Base-by-base conservation (phyloP, 2,113 vertebrate genomes). In the Oostethus manadensis region DNA sequence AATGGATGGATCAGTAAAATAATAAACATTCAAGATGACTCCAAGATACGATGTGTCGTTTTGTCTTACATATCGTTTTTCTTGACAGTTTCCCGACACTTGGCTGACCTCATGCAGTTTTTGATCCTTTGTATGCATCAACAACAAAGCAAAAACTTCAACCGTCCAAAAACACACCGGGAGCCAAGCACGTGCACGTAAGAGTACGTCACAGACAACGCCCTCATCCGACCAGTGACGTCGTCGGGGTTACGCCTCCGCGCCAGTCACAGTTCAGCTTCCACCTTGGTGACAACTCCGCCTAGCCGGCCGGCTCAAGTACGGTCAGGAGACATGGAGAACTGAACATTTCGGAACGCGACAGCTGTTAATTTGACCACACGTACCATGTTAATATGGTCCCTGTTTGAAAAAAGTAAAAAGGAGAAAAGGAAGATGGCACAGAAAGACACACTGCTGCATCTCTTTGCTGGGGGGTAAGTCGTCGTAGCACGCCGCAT, bases 401-500 rank as follows among this genome's bases (percentile, higher is more conserved):
- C 71, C 68, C 35, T 46, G 26, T 47, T 26, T 90, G 47, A 87
- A 68, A 48, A 50, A 6, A n/a, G 50, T 6, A 21, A n/a, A 5
- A 11, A 2, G 16, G 16, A 21, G 11, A 14, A 14, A 42, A 15
- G n/a, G 29, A 76, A 63, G 43, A 91, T 90, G 90, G 56, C 87
- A 33, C 88, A 91, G 74, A 94, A 90, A 89, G 93, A 93, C 83
- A 96, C 94, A 64, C 84, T 96, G 70, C 88, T 96, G 51, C 92
- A 96, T 85, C 94, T 98, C 70, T 93, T 96, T 82, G 95, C 95
- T 15, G 94, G 94, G 51, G 94, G 94, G 94, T 95, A 79, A 93
- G 94, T 84, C 46, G 9, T 7, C 0, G 58, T n/a, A 42, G 22
- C 1, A 15, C 38, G 10, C 13, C 38, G 14, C 38, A 42, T 42